Conservation (phyloP, 2,888 invertebrate genomes). For the Ceratothoa steindachneri region DNA sequence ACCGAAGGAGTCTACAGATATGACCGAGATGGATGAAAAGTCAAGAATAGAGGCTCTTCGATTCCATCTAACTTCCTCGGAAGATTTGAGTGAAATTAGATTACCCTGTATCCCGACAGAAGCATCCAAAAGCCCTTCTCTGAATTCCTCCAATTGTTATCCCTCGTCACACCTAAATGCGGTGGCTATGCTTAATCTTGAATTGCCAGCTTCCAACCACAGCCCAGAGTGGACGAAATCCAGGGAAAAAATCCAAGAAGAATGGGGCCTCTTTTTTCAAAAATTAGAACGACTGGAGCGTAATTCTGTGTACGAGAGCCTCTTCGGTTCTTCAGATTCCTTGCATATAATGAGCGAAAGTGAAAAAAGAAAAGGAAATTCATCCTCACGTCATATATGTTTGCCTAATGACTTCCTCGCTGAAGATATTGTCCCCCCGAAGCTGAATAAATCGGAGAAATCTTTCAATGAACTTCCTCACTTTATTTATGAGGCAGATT, state of each 20-base stretch:
- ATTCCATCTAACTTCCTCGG: not conserved
- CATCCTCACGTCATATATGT: not conserved
- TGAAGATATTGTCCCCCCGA: not conserved
- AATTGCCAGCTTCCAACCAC: not conserved
- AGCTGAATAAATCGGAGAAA: not conserved
- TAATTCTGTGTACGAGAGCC: not conserved
- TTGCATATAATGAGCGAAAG: not conserved
- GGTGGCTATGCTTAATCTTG: not conserved
- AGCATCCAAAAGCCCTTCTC: not conserved
- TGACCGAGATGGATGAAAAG: not conserved
- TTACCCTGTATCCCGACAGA: not conserved
- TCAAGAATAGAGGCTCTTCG: not conserved
- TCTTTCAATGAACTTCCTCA: not conserved
- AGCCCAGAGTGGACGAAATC: not conserved
- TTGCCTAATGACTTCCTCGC: not conserved
- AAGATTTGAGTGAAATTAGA: not conserved
- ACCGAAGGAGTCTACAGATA: not conserved
- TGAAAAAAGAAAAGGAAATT: not conserved
- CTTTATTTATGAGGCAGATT: not conserved
- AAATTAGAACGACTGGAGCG: not conserved
- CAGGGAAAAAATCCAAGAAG: conserved; percentile 6
- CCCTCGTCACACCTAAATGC: not conserved
- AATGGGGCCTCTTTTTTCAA: not conserved
- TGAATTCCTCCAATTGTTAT: not conserved
- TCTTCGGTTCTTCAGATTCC: conserved; percentile 1